phyloP scores from a whole-genome alignment of 2,888 invertebrate genomes.

The Aporophyla nigra region DNA sequence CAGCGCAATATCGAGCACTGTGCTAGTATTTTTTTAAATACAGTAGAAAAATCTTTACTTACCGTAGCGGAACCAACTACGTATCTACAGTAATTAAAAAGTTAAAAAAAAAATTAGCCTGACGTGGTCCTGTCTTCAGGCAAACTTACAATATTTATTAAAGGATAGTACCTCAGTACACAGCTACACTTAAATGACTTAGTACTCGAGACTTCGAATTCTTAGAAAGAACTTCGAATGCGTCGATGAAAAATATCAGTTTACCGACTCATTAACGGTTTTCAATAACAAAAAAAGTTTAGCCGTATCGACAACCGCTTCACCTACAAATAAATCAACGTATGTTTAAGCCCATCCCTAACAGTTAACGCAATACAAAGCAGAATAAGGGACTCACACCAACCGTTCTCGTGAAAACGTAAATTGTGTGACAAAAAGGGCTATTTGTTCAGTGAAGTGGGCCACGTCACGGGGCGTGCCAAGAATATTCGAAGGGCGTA shows the following conservation, averaged over 20 bases:
- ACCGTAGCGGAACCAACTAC: too few relatives aligned
- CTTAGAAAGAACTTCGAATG: too few relatives aligned
- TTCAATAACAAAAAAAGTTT: not conserved
- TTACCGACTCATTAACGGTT: not conserved
- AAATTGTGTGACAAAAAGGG: not conserved
- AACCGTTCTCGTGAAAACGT: not conserved
- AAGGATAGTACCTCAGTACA: not conserved
- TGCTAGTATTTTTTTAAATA: too few relatives aligned
- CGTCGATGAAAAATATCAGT: not conserved
- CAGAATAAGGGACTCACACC: too few relatives aligned
- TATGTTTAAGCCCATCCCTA: not conserved
- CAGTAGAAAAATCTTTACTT: too few relatives aligned
- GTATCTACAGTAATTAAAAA: too few relatives aligned
- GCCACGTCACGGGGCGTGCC: slow-evolving; percentile 5
- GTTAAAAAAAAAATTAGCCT: too few relatives aligned
- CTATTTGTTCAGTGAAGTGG: slow-evolving; percentile 5
- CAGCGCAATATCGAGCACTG: too few relatives aligned
- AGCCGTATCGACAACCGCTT: not conserved
- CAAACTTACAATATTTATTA: not conserved
- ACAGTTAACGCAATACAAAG: not conserved
- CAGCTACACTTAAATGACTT: not conserved
- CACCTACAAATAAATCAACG: not conserved
- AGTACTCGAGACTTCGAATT: not conserved
- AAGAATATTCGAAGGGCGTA: slow-evolving; percentile 23
- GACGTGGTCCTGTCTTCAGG: too few relatives aligned